Conservation (phyloP, 2,888 invertebrate species). For the Plebejus argus region DNA sequence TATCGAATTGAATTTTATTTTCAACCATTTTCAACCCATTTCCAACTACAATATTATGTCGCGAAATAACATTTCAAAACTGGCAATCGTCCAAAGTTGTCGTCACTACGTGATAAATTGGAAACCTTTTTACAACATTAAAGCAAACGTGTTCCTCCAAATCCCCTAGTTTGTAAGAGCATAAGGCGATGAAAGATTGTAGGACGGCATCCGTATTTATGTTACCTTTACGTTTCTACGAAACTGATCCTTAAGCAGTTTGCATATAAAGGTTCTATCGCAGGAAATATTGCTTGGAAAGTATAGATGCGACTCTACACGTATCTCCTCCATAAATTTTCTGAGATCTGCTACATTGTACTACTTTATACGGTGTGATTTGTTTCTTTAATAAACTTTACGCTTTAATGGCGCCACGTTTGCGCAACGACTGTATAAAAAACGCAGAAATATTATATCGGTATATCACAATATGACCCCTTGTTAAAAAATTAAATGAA, state of each 20-base stretch:
- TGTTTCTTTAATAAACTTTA: not conserved
- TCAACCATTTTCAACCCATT: too few relatives aligned
- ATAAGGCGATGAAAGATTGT: conserved; percentile 7
- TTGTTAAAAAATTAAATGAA: too few relatives aligned
- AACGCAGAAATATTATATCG: too few relatives aligned
- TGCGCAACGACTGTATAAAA: not conserved
- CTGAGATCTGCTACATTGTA: not conserved
- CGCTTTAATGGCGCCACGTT: not conserved
- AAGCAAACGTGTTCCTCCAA: not conserved
- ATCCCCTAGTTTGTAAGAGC: conserved; percentile 14
- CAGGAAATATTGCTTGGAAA: not conserved
- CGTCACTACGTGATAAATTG: conserved; percentile 17
- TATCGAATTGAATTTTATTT: too few relatives aligned
- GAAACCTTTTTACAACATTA: conserved; percentile 14
- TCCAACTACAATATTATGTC: not conserved
- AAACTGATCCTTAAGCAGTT: not conserved
- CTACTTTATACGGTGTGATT: conserved; percentile 9
- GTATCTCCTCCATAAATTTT: not conserved
- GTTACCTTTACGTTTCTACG: not conserved
- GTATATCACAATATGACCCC: too few relatives aligned
- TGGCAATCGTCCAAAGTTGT: conserved; percentile 2
- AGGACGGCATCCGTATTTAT: not conserved
- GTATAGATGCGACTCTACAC: not conserved
- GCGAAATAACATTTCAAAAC: not conserved
- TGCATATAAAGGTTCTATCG: not conserved